Evolutionary conservation across 2,888 invertebrate genomes (phyloP).

Genomic region (Pteria penguin): DNA sequence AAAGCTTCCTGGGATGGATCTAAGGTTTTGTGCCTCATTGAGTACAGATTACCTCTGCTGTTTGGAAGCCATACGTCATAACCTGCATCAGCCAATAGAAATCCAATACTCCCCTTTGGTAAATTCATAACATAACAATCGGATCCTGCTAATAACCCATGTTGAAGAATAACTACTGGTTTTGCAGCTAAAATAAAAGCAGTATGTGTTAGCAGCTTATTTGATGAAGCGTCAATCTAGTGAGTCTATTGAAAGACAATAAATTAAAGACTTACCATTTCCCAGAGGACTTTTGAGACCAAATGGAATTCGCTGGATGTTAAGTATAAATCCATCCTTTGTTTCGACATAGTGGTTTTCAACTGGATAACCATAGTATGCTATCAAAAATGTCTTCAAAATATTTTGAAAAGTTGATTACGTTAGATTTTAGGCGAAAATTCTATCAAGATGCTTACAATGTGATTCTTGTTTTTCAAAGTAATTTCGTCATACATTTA

Average conservation of each 20-base stretch:
- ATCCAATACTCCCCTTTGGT: slow-evolving; percentile 84
- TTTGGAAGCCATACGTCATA: slow-evolving; percentile 91
- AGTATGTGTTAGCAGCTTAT: too few relatives aligned
- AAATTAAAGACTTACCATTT: neutral
- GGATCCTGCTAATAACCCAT: slow-evolving; percentile 88
- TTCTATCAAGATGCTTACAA: too few relatives aligned
- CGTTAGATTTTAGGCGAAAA: too few relatives aligned
- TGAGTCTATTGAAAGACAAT: too few relatives aligned
- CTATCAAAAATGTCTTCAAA: too few relatives aligned
- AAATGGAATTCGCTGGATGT: slow-evolving; percentile 88
- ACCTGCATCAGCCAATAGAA: slow-evolving; percentile 81
- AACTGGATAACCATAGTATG: slow-evolving; percentile 79
- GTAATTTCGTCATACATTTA: too few relatives aligned
- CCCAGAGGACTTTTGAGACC: slow-evolving; percentile 62
- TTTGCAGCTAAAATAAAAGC: slow-evolving; percentile 17
- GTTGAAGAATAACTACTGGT: slow-evolving; percentile 78
- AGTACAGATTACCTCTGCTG: slow-evolving; percentile 89
- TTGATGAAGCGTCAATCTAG: too few relatives aligned
- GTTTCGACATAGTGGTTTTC: slow-evolving; percentile 82
- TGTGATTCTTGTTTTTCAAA: too few relatives aligned
- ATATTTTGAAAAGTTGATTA: too few relatives aligned
- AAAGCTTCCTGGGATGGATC: slow-evolving; percentile 83
- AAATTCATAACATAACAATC: slow-evolving; percentile 89
- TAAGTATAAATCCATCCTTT: slow-evolving; percentile 90
- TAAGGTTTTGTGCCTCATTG: slow-evolving; percentile 84